Evolutionary conservation across 2,113 vertebrate species (phyloP), one percentile per base, ranked within the genome.

Genomic region (Aldabrachelys gigantea): DNA sequence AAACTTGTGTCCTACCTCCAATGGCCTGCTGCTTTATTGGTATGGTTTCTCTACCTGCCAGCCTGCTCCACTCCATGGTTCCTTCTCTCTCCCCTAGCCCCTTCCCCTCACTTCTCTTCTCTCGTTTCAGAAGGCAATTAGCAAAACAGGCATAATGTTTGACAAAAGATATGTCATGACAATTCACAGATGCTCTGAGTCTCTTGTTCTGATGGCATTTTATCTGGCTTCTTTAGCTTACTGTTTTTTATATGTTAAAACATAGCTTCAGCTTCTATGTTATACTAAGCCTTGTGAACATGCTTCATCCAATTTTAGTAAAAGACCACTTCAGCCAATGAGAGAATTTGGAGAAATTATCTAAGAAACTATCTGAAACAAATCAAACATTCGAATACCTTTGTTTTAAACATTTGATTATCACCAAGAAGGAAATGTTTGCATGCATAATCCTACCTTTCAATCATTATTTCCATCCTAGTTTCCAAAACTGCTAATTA

Each of bases 351-450:
- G 22, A 91, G 21, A n/a, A 57, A 6, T 29, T 57, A 47, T 27
- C 35, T 9, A 19, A 38, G 35, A 92, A n/a, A 44, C 47, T 8
- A 25, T 19, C 3, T 24, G 6, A 14, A 13, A 9, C 4, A 5
- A 17, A 8, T 11, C 69, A 21, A 9, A 35, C 14, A 6, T 5
- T 49, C 2, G 1, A 8, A 0, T 0, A 54, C 11, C 4, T 31
- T 35, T 6, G 41, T 24, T 21, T 3, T 76, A 11, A 76, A 5
- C 29, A 8, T 0, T 1, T 5, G 27, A 35, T 0, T 12, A 62
- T 21, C 10, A 12, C 19, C 1, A 17, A n/a, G 22, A 4, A 1
- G 1, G 3, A 84, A 84, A 11, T 0, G 0, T 44, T 79, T 14
- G 22, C 25, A 44, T 54, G 24, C 24, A 75, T 27, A 49, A 24